phyloP scores from a whole-genome alignment of 2,113 vertebrate species.

The Aspidoscelis tigris region DNA sequence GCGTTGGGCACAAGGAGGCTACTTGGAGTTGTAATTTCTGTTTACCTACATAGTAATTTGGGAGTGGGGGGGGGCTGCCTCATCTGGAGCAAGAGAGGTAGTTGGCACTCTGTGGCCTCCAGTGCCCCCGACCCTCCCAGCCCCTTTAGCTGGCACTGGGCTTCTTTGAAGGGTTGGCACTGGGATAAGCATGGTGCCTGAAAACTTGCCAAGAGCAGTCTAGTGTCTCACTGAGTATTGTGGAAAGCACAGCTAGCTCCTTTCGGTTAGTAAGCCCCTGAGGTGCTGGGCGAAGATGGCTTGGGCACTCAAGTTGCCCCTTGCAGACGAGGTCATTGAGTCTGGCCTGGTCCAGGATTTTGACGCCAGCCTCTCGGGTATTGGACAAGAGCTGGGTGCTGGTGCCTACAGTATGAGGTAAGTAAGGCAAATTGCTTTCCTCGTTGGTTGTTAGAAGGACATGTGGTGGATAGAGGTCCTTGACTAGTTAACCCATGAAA shows the following conservation, averaged over 20 bases:
- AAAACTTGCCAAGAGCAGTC: background rate
- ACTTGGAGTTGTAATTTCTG: background rate
- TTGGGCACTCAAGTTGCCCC: slow-evolving; percentile 95
- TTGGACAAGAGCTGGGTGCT: slow-evolving; percentile 95
- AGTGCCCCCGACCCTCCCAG: too few species aligned
- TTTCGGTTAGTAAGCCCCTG: background rate
- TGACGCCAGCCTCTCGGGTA: slow-evolving; percentile 95
- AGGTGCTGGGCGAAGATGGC: slow-evolving; percentile 78
- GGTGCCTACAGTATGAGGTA: slow-evolving; percentile 99
- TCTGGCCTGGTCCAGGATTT: slow-evolving; percentile 97
- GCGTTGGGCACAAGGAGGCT: background rate
- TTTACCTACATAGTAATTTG: background rate
- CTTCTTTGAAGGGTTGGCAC: background rate
- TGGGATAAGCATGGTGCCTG: background rate
- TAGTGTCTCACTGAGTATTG: background rate
- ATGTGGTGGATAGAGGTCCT: background rate
- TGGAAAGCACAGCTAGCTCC: background rate
- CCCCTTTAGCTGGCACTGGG: too few species aligned
- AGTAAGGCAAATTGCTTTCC: slow-evolving; percentile 54
- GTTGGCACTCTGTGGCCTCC: background rate
- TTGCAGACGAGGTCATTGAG: slow-evolving; percentile 96
- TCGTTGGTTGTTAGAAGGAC: fast-evolving
- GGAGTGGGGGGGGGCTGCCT: background rate
- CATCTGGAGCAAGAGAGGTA: background rate
- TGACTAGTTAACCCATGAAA: background rate